Evolutionary conservation across 2,888 invertebrate genomes (phyloP).

Genomic region (Lithophane socia): DNA sequence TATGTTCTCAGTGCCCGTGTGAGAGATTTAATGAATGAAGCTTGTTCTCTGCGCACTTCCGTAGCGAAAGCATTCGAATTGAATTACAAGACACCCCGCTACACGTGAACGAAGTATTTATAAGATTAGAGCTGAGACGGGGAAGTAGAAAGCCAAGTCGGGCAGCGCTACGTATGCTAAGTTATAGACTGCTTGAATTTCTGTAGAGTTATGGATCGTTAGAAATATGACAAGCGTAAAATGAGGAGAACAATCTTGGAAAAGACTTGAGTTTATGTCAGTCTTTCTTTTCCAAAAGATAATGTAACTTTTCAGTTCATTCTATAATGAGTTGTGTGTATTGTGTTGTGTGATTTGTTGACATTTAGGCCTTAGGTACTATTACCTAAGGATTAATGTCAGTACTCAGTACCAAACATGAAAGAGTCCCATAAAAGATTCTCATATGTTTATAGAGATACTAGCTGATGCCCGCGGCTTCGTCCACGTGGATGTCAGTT

Average conservation of each 20-base stretch:
- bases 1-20: slow-evolving; percentile 44
- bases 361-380: no score
- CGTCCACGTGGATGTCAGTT: no score
- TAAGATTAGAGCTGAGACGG: slow-evolving; percentile 65
- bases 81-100: slow-evolving; percentile 71
- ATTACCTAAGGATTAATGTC: background rate
- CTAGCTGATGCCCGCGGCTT: no score
- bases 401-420: background rate
- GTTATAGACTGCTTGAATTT: slow-evolving; percentile 18
- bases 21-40: slow-evolving; percentile 69
- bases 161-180: slow-evolving; percentile 35
- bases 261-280: background rate
- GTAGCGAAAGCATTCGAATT: slow-evolving; percentile 70
- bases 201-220: background rate
- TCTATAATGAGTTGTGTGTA: background rate
- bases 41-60: slow-evolving; percentile 68
- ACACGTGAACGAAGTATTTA: slow-evolving; percentile 68
- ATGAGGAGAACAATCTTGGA: no score
- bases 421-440: no score
- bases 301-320: background rate
- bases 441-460: background rate
- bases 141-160: slow-evolving; percentile 46
- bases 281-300: background rate
- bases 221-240: slow-evolving; percentile 1
- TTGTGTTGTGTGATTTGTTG: no score